These are phyloP conservation scores for Artibeus lituratus DNA, from an alignment of 2,797 vertebrate genomes.

Conservation along the genomic window DNA sequence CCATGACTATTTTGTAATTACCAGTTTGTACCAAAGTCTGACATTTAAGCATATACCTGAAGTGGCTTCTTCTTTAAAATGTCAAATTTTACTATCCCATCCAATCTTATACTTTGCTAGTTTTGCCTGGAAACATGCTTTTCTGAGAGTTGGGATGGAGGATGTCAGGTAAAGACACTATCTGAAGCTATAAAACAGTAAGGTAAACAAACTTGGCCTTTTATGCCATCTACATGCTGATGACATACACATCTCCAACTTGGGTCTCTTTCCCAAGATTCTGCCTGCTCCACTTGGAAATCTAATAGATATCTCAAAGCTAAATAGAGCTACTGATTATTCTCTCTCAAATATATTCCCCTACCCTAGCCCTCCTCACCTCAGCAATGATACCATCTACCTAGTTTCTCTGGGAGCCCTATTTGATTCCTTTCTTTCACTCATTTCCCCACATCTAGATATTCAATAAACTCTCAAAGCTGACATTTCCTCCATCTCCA, in stretches of 20 bases:
- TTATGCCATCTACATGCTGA: accelerated
- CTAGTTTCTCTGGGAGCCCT: background rate
- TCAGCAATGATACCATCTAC: background rate
- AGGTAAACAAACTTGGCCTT: background rate
- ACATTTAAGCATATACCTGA: background rate
- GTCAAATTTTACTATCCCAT: background rate
- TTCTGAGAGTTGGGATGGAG: background rate
- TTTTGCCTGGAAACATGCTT: background rate
- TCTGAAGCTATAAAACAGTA: background rate
- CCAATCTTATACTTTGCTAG: background rate
- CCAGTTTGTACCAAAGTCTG: background rate
- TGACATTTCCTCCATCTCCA: background rate
- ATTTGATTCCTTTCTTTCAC: background rate
- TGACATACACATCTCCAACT: accelerated
- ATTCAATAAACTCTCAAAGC: background rate
- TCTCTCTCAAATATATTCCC: background rate
- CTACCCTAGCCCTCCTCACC: accelerated
- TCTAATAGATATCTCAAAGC: background rate
- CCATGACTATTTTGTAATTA: background rate
- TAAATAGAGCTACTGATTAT: background rate
- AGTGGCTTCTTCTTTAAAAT: background rate
- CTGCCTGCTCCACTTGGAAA: background rate
- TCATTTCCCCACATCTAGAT: background rate
- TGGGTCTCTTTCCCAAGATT: background rate
- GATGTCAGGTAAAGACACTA: background rate